Conservation (phyloP, 2,888 invertebrate species). For the Drosophila mimetica region DNA sequence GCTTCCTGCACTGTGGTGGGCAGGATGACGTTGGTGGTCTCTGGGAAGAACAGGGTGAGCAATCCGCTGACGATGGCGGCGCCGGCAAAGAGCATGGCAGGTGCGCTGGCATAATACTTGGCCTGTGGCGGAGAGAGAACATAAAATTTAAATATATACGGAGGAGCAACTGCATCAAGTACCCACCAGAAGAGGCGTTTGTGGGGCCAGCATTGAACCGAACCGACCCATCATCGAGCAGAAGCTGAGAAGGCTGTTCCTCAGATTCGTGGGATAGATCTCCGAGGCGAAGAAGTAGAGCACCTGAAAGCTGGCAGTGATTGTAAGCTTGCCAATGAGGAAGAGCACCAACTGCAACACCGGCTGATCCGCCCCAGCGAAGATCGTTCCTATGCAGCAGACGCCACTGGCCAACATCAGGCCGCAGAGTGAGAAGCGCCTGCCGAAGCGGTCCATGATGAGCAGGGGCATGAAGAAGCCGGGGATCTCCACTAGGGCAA, state of each 20-base stretch:
- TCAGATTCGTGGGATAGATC: conserved; percentile 88
- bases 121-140: conserved; percentile 54
- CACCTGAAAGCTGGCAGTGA: conserved; percentile 88
- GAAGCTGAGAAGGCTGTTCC: conserved; percentile 88
- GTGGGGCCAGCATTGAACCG: conserved; percentile 89
- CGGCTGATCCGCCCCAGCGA: conserved; percentile 63
- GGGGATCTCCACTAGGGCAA: conserved; percentile 88
- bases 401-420: conserved; percentile 87
- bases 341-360: conserved; percentile 82
- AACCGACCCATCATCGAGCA: conserved; percentile 89
- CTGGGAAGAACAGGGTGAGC: conserved; percentile 87
- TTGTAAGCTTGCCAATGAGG: conserved; percentile 88
- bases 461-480: conserved; percentile 88
- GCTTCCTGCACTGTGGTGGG: conserved; percentile 88
- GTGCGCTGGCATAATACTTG: conserved; percentile 83
- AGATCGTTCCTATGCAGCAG: conserved; percentile 81
- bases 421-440: conserved; percentile 87
- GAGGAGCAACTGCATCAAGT: accelerated
- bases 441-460: conserved; percentile 87
- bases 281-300: conserved; percentile 89
- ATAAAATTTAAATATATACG: neutral
- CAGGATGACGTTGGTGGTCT: conserved; percentile 87
- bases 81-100: conserved; percentile 87
- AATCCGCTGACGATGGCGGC: conserved; percentile 86
- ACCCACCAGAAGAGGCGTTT: conserved; percentile 87